Evolutionary conservation across 2,797 vertebrate genomes (phyloP).

Genomic region (Dicrostonyx torquatus): DNA sequence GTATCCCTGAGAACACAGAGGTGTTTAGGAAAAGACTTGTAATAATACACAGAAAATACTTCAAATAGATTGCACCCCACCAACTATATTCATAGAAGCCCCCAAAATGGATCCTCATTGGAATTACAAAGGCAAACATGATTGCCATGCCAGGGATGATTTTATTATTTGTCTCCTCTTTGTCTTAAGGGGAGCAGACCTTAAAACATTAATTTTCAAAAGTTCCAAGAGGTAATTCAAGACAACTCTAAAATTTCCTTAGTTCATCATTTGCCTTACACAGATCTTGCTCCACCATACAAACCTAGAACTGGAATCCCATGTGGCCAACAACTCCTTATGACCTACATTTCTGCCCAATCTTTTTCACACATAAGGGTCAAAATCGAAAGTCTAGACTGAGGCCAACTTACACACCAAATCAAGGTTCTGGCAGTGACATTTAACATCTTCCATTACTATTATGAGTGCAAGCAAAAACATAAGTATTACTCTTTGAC

Average conservation of each 20-base stretch:
- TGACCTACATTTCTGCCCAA: not conserved
- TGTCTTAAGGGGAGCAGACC: not conserved
- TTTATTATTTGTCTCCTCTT: not conserved
- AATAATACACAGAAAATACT: not conserved
- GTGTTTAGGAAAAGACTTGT: not conserved
- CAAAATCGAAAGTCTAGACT: not conserved
- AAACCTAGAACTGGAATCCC: not conserved
- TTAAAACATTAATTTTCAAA: not conserved
- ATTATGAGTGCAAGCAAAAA: not conserved
- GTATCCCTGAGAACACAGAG: not conserved
- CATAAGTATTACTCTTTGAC: not conserved
- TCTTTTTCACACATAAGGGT: not conserved
- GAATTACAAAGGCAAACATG: not conserved
- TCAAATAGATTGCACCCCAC: not conserved
- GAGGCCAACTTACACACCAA: not conserved
- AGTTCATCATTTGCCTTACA: not conserved
- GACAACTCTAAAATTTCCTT: not conserved
- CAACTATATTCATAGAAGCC: not conserved
- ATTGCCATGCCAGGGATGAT: not conserved
- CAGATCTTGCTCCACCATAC: not conserved
- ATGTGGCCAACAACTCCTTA: not conserved
- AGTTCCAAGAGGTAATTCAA: not conserved
- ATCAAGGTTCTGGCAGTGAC: not conserved
- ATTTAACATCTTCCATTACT: not conserved
- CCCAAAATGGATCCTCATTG: not conserved